Percentiles rank a stretch among this genome's conserved stretches.
Evolutionary conservation across 1,140 invertebrate genomes (phyloP).

Genomic region (Drosophila setifemur): DNA sequence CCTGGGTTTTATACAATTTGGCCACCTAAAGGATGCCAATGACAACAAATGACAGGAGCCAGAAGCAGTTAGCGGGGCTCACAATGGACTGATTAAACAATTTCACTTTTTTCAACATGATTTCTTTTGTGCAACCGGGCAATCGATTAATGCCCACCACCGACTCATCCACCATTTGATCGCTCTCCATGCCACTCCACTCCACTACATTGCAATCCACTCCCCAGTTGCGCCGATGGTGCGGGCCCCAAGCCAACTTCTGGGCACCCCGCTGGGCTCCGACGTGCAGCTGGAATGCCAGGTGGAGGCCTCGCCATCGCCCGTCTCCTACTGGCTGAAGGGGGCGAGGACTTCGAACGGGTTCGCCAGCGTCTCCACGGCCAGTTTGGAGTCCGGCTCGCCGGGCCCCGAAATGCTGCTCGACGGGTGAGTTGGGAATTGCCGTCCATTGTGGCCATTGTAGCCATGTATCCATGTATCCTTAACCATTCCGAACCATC

Average conservation of each 20-base stretch:
- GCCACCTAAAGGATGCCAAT: background rate
- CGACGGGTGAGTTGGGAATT: constrained; percentile 86
- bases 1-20: too few relatives aligned
- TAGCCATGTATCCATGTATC: background rate
- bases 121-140: too few relatives aligned
- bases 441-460: constrained; percentile 5
- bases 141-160: too few relatives aligned
- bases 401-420: constrained; percentile 87
- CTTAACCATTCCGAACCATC: background rate
- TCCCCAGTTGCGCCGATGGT: constrained; percentile 90
- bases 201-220: background rate
- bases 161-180: too few relatives aligned
- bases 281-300: constrained; percentile 91
- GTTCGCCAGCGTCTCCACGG: constrained; percentile 66
- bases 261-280: constrained; percentile 90
- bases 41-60: background rate
- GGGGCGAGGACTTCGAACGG: constrained; percentile 84
- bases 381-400: constrained; percentile 76
- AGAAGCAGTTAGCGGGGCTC: background rate
- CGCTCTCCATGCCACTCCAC: background rate
- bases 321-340: constrained; percentile 92
- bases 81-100: background rate
- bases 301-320: constrained; percentile 92
- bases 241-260: constrained; percentile 91
- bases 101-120: background rate